Evolutionary conservation across 2,797 vertebrate species (phyloP).

Genomic region (Salmo trutta): DNA sequence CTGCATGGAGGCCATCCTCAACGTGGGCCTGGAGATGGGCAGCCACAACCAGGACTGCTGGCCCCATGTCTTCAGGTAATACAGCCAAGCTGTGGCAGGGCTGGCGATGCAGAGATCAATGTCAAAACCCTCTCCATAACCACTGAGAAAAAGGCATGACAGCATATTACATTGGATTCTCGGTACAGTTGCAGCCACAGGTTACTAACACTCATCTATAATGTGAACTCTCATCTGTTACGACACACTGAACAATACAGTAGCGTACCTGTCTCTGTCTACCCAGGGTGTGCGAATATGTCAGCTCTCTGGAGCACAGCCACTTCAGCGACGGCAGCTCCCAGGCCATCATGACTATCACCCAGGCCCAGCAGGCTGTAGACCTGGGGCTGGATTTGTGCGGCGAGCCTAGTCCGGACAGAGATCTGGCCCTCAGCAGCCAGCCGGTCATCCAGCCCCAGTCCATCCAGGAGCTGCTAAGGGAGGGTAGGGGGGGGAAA

Average conservation of each 20-base stretch:
- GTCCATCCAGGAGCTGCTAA: constrained; percentile 91
- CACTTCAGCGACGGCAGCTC: constrained; percentile 89
- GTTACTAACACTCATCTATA: neutral
- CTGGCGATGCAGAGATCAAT: neutral
- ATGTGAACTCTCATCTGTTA: neutral
- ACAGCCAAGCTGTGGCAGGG: neutral
- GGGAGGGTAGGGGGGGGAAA: constrained; percentile 78
- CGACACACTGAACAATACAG: neutral
- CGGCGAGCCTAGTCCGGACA: constrained; percentile 68
- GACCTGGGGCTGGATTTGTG: constrained; percentile 71
- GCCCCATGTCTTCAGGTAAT: constrained; percentile 95
- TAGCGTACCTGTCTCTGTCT: neutral
- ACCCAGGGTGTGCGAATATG: constrained; percentile 90
- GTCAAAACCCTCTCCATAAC: neutral
- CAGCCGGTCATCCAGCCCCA: constrained; percentile 85
- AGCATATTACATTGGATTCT: neutral
- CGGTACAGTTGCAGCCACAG: neutral
- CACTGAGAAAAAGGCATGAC: neutral
- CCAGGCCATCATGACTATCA: constrained; percentile 83
- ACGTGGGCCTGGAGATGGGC: constrained; percentile 96
- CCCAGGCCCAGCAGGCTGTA: constrained; percentile 79
- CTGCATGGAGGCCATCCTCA: constrained; percentile 97
- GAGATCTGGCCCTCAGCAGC: constrained; percentile 75
- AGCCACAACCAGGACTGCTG: constrained; percentile 98
- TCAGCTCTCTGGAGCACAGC: constrained; percentile 91